These are phyloP conservation scores for Hippopotamus amphibius DNA, from an alignment of 2,113 vertebrate genomes.

Conservation along the genomic window DNA sequence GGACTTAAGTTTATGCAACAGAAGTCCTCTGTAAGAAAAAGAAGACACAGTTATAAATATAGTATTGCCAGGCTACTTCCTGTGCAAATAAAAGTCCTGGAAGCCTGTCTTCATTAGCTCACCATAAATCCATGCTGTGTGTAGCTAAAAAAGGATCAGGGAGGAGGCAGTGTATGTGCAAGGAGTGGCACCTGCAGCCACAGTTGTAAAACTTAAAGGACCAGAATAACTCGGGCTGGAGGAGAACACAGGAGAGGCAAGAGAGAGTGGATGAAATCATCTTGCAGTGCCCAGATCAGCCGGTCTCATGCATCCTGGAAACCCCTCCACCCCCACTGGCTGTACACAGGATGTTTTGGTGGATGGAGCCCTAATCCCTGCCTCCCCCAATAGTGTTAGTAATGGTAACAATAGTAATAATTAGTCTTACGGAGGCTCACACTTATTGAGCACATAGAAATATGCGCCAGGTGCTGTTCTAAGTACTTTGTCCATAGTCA, in stretches of 20 bases:
- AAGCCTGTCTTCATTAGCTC: not conserved
- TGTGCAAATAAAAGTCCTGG: not conserved
- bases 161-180: rapidly evolving
- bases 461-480: not conserved
- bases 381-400: not conserved
- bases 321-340: not conserved
- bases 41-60: not conserved
- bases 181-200: not conserved
- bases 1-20: not conserved
- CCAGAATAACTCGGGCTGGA: not conserved
- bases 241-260: not conserved
- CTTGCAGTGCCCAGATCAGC: not conserved
- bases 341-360: not conserved
- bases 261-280: not conserved
- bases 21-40: not conserved
- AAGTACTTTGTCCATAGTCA: not conserved
- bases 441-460: not conserved
- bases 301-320: not conserved
- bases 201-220: not conserved
- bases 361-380: not conserved
- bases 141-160: not conserved
- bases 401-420: not conserved
- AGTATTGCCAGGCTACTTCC: not conserved
- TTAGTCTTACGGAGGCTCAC: not conserved
- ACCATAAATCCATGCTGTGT: not conserved